These are phyloP conservation scores for Glyphotaelius pellucidus DNA, from an alignment of 2,888 invertebrate species.

Conservation along the genomic window DNA sequence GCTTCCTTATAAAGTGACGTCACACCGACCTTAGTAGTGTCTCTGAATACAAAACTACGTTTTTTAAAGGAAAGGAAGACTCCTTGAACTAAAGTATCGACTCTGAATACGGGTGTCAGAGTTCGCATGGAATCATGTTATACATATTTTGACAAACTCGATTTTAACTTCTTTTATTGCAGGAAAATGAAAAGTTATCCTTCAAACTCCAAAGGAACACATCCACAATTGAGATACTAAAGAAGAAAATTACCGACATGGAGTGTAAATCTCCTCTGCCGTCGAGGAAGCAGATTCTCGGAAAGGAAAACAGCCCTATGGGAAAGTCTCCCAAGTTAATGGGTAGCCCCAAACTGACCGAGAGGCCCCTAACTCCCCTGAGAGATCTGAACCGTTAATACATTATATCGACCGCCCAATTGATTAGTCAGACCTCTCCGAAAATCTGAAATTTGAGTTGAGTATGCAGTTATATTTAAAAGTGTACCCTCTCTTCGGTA, in stretches of 20 bases:
- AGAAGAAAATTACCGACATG: conserved; percentile 66
- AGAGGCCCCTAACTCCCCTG: conserved; percentile 72
- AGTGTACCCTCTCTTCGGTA: no score
- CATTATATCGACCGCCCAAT: no score
- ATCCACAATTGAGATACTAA: conserved; percentile 72
- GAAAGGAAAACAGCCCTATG: conserved; percentile 75
- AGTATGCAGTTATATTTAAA: no score
- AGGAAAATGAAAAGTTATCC: conserved; percentile 69
- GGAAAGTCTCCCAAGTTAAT: conserved; percentile 70
- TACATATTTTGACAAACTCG: not conserved
- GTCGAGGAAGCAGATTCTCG: conserved; percentile 70
- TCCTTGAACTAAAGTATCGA: no score
- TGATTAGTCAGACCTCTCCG: no score
- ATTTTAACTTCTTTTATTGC: not conserved
- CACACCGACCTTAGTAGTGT: no score
- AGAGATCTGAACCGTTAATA: conserved; percentile 71
- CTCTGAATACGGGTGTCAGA: no score
- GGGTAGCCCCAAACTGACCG: conserved; percentile 68
- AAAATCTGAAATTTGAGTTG: no score
- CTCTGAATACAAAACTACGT: no score
- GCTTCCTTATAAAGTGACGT: no score
- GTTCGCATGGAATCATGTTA: no score
- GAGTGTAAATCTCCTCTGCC: conserved; percentile 67
- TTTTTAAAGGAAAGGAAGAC: no score
- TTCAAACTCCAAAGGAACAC: conserved; percentile 69